These are phyloP conservation scores for Cyaniris semiargus DNA, from an alignment of 2,888 invertebrate genomes.

Conservation along the genomic window DNA sequence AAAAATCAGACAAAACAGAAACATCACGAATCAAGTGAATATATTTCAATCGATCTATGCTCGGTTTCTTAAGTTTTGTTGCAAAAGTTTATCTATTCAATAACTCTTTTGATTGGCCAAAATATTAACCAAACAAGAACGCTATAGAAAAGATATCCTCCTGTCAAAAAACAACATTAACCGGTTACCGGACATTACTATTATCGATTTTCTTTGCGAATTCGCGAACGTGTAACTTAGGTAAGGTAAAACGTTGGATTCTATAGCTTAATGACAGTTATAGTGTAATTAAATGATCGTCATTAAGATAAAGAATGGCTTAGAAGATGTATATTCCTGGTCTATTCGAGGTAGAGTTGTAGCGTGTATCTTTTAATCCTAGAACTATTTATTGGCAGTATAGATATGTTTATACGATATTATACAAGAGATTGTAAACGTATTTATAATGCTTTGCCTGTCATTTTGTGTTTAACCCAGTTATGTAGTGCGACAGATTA, in stretches of 20 bases:
- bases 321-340: conserved; percentile 30
- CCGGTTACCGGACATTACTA: neutral
- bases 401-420: conserved; percentile 8
- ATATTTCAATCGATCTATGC: neutral
- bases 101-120: neutral
- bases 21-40: neutral
- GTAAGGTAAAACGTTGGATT: conserved; percentile 25
- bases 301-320: conserved; percentile 22
- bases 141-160: neutral
- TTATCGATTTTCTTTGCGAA: neutral
- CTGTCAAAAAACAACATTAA: neutral
- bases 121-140: neutral
- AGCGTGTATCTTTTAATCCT: conserved; percentile 26
- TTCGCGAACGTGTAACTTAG: conserved; percentile 23
- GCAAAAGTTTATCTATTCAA: neutral
- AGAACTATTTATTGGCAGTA: conserved; percentile 20
- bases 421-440: conserved; percentile 6
- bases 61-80: neutral
- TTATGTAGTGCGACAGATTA: neutral
- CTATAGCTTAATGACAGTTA: conserved; percentile 27
- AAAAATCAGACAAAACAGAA: neutral
- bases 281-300: conserved; percentile 20
- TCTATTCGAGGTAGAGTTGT: conserved; percentile 30
- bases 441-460: conserved; percentile 18
- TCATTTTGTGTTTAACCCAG: conserved; percentile 24